phyloP scores from a whole-genome alignment of 2,113 vertebrate genomes.

The Grammomys surdaster region DNA sequence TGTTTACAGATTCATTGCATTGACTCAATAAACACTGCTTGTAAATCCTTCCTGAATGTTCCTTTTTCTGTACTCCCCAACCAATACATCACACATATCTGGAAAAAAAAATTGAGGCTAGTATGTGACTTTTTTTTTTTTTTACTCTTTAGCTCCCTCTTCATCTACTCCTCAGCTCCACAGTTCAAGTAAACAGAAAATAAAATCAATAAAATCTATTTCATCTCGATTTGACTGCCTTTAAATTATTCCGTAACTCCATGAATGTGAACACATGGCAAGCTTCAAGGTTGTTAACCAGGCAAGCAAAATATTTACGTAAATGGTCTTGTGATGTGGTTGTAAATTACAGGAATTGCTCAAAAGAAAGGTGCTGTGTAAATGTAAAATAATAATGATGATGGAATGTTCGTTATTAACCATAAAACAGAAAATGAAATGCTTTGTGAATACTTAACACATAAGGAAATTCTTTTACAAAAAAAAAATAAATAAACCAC shows the following conservation, averaged over 20 bases:
- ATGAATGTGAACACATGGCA: conserved; percentile 73
- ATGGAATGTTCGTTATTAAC: conserved; percentile 69
- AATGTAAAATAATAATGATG: conserved; percentile 76
- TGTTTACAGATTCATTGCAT: conserved; percentile 22
- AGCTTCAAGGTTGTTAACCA: conserved; percentile 72
- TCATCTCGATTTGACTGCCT: conserved; percentile 62
- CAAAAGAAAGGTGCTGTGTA: conserved; percentile 68
- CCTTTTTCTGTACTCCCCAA: background rate
- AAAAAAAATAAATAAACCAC: conserved; percentile 77
- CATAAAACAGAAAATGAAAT: conserved; percentile 71
- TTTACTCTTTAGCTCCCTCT: background rate
- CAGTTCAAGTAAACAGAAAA: conserved; percentile 67
- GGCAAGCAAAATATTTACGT: conserved; percentile 76
- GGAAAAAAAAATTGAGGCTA: background rate
- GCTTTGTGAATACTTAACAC: conserved; percentile 65
- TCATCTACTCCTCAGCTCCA: background rate
- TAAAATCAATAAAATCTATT: conserved; percentile 74
- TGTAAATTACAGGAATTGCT: conserved; percentile 73
- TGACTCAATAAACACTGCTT: background rate
- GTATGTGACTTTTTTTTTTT: background rate
- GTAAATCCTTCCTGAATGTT: background rate
- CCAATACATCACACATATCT: conserved; percentile 2
- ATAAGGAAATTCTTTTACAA: conserved; percentile 72
- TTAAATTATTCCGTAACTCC: conserved; percentile 70
- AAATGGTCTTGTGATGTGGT: conserved; percentile 67